These are phyloP conservation scores for Phalacrocorax brasilianus DNA, from an alignment of 2,113 vertebrate genomes.

Conservation along the genomic window DNA sequence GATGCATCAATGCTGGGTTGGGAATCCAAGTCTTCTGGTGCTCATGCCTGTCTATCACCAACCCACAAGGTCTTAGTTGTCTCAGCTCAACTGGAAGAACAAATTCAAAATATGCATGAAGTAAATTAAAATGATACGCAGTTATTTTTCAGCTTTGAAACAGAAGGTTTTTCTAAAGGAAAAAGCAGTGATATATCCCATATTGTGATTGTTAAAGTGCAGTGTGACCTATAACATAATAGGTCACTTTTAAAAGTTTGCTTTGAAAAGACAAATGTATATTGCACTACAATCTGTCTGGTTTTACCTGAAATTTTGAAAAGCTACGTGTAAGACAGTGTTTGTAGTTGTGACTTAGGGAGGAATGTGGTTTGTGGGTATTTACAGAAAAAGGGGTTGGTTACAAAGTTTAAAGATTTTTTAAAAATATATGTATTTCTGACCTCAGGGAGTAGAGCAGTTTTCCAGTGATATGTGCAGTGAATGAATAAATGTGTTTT, in stretches of 20 bases:
- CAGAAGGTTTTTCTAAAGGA: not conserved
- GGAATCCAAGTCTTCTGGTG: not conserved
- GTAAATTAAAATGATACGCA: not conserved
- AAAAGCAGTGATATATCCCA: not conserved
- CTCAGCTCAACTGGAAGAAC: not conserved
- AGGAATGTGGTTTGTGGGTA: not conserved
- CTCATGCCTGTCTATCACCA: not conserved
- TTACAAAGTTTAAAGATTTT: not conserved
- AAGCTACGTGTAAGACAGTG: not conserved
- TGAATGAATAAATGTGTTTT: conserved; percentile 1
- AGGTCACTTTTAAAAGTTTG: not conserved
- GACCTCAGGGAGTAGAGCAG: not conserved
- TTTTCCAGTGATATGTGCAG: not conserved
- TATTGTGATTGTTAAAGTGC: not conserved
- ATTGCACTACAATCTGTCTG: not conserved
- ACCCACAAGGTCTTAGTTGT: not conserved
- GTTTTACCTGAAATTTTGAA: not conserved
- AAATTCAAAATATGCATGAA: not conserved
- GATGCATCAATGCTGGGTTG: not conserved
- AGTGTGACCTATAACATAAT: not conserved
- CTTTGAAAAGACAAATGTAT: not conserved
- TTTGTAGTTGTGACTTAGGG: not conserved
- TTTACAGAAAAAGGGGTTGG: not conserved
- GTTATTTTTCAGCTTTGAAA: not conserved
- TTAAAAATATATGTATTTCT: not conserved